These are phyloP conservation scores for Phalanger gymnotis DNA, from an alignment of 2,797 vertebrate genomes.

Conservation along the genomic window DNA sequence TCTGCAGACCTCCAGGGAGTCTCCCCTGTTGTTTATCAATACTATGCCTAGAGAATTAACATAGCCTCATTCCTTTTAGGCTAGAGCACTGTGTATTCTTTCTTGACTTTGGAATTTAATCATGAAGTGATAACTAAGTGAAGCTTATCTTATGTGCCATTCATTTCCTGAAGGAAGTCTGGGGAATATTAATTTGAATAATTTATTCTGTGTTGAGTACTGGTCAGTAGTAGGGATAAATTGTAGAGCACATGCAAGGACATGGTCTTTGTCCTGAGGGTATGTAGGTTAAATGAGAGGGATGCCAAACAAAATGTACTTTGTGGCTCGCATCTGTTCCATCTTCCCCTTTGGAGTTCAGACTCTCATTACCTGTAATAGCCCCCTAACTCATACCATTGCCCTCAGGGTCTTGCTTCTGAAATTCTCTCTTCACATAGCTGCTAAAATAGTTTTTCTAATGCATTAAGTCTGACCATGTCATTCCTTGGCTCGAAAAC, in stretches of 20 bases:
- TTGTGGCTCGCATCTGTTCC: neutral
- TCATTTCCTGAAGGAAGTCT: conserved; percentile 19
- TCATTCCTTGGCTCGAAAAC: neutral
- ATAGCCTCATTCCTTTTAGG: conserved; percentile 1
- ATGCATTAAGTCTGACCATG: neutral
- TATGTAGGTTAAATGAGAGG: neutral
- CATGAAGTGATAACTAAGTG: conserved; percentile 3
- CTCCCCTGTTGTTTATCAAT: neutral
- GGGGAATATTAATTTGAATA: neutral
- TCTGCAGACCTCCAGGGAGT: neutral
- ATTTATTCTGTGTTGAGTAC: neutral
- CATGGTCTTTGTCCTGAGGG: neutral
- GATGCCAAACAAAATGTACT: neutral
- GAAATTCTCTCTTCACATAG: neutral
- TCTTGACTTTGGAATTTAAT: conserved; percentile 56
- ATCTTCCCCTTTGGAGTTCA: neutral
- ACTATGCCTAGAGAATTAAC: neutral
- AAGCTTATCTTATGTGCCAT: conserved; percentile 43
- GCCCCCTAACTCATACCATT: neutral
- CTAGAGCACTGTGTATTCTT: conserved; percentile 1
- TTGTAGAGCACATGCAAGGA: neutral
- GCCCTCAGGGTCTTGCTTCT: neutral
- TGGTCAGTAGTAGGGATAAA: neutral
- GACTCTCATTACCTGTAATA: neutral
- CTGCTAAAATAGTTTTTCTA: neutral